Base-by-base conservation (phyloP, 2,888 invertebrate species). In the Lepetodrilus schrolli region DNA sequence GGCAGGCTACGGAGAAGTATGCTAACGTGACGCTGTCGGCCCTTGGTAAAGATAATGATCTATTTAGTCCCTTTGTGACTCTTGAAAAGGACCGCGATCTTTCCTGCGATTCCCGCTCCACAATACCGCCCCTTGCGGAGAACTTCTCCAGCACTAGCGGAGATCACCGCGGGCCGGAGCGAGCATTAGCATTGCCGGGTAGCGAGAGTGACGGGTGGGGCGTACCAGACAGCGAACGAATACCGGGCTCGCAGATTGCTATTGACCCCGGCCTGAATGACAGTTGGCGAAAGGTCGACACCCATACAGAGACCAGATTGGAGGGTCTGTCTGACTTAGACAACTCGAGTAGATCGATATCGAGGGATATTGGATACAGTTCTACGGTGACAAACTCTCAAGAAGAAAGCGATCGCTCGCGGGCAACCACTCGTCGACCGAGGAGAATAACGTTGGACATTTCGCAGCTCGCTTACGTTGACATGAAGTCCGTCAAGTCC, bases 401-500 rank as follows among this genome's bases (percentile, higher is more conserved):
- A n/a, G n/a, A n/a, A n/a, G n/a, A n/a, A n/a, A n/a, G n/a, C n/a
- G n/a, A n/a, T n/a, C n/a, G n/a, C n/a, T n/a, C n/a, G n/a, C n/a
- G n/a, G n/a, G n/a, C n/a, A n/a, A n/a, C n/a, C n/a, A n/a, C n/a
- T n/a, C n/a, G 50, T 20, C 50, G 70, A 5, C 17, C 23, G 7
- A 34, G 38, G 17, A 66, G 66, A 4, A 34, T 34, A 58, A 17
- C 30, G 8, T 38, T 49, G 8, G 70, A 70, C 23, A 36, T 70
- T n/a, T 49, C 70, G 17, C 70, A 70, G 36, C 50, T 70, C 2
- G 70, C 50, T 21, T 17, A 7, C 4, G 3, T 70, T 17, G 70
- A 70, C 50, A 70, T 70, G 34, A 49, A 70, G 37, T 49, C 36
- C n/a, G 70, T 70, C 21, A 70, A 70, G 26, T 36, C 50, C 3